Percentiles rank a stretch among this genome's conserved stretches.
phyloP scores from a whole-genome alignment of 23 tunicate genomes.

The Halocynthia roretzi region DNA sequence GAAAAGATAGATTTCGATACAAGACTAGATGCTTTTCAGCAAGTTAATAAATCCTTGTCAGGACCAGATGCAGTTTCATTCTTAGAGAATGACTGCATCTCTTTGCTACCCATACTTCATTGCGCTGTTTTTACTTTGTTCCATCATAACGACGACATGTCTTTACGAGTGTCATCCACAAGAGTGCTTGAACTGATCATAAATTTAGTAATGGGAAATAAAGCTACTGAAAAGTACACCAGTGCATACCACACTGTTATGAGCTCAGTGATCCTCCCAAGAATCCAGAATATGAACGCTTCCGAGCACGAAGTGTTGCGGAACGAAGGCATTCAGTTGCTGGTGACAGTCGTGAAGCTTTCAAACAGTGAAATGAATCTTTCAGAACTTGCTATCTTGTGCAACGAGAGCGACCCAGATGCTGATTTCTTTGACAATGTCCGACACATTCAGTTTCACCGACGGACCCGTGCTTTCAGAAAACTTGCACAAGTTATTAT shows the following conservation, averaged over 20 bases:
- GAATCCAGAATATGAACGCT: slow-evolving; percentile 29
- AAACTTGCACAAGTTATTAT: slow-evolving; percentile 46
- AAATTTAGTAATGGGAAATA: slow-evolving; percentile 2
- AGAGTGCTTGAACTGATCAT: slow-evolving; percentile 38
- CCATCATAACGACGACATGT: slow-evolving; percentile 40
- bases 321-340: slow-evolving; percentile 51
- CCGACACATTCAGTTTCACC: slow-evolving; percentile 65
- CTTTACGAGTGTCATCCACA: slow-evolving; percentile 50
- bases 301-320: slow-evolving; percentile 46
- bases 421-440: slow-evolving; percentile 72
- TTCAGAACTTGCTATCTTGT: slow-evolving; percentile 19
- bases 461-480: slow-evolving; percentile 58
- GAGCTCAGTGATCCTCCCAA: slow-evolving; percentile 39
- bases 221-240: neutral
- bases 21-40: slow-evolving; percentile 41
- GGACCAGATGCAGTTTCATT: slow-evolving; percentile 14
- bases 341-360: slow-evolving; percentile 35
- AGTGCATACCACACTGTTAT: slow-evolving; percentile 32
- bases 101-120: slow-evolving; percentile 49
- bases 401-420: slow-evolving; percentile 49
- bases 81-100: slow-evolving; percentile 37
- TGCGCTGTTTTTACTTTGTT: slow-evolving; percentile 41
- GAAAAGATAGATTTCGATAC: slow-evolving; percentile 72
- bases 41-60: slow-evolving; percentile 24
- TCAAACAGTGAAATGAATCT: slow-evolving; percentile 46